Evolutionary conservation across 2,888 invertebrate genomes (phyloP), one percentile per base, ranked within the genome.

Genomic region (Xestia ashworthii): DNA sequence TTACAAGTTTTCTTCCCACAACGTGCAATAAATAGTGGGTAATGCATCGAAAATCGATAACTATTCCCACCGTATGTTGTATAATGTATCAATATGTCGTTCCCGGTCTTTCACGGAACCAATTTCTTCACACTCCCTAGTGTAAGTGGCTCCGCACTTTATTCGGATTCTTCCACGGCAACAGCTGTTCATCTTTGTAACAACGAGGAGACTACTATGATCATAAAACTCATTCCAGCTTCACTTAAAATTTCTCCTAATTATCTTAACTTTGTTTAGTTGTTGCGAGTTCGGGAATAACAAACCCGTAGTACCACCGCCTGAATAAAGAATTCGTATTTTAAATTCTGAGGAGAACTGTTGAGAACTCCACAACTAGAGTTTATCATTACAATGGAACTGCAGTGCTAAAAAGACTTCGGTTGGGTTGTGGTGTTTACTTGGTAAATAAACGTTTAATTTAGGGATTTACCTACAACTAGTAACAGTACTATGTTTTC

Each of bases 31-130:
- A 82, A 86, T 84, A 76, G 67, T 71, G 55, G 48, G 73, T 74
- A 80, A 85, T 80, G 80, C 81, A 81, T 77, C 25, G 74, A 74
- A 78, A 83, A 87, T 83, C 84, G 66, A 87, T 86, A 83, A 82
- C 80, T 76, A 82, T 87, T 85, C 72, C 65, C 78, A 66, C 71
- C 53, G 58, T 67, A 66, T 83, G 79, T 76, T 80, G 76, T 83
- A 81, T 85, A 80, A 85, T 88, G 82, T 85, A 87, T 83, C 84
- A 83, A 89, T 84, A 83, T 74, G 80, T 85, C 80, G 82, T 83
- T 72, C 69, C 78, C 80, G 78, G 76, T 85, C 77, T 85, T 82
- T 84, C 81, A 76, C 50, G 82, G 81, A 85, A 84, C 82, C 84
- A 83, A 86, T 89, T 85, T 84, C 84, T 82, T 84, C 82, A 81